These are phyloP conservation scores for Thecophora atra DNA, from an alignment of 2,888 invertebrate genomes.

Conservation along the genomic window DNA sequence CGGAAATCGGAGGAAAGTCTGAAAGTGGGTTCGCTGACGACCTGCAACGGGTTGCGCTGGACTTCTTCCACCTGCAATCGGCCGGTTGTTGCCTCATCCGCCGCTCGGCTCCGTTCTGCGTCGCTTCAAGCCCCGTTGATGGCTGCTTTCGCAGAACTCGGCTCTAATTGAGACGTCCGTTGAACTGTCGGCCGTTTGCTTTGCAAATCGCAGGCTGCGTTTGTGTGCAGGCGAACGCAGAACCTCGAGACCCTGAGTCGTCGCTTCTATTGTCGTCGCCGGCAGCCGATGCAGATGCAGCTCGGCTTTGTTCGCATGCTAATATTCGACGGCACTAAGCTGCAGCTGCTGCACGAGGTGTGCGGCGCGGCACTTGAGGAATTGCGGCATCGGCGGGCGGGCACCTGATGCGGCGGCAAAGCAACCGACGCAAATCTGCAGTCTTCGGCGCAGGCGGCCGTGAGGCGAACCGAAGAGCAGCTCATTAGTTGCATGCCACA, in stretches of 20 bases:
- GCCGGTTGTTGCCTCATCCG: too few species aligned
- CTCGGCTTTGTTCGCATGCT: not conserved
- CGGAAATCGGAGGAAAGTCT: not conserved
- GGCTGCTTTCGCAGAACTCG: too few species aligned
- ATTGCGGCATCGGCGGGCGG: not conserved
- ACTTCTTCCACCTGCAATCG: too few species aligned
- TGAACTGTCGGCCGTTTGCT: too few species aligned
- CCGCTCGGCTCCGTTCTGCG: too few species aligned
- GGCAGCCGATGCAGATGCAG: not conserved
- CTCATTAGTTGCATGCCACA: not conserved
- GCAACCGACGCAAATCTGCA: conserved; percentile 2
- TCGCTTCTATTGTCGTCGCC: not conserved
- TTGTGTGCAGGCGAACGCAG: too few species aligned
- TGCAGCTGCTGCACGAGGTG: not conserved
- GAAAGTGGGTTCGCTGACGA: not conserved
- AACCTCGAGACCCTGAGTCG: too few species aligned
- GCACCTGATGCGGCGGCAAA: conserved; percentile 12
- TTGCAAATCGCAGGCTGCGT: too few species aligned
- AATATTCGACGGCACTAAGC: not conserved
- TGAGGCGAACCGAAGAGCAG: too few species aligned
- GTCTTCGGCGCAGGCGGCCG: not conserved
- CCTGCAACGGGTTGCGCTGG: too few species aligned
- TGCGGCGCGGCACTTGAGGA: conserved; percentile 19
- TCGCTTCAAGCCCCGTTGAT: too few species aligned
- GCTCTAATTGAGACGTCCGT: too few species aligned